A percentile compares a stretch with the other conserved stretches of the same genome.
These are phyloP conservation scores for Glaucidium brasilianum DNA, from an alignment of 2,113 vertebrate species.

Conservation along the genomic window DNA sequence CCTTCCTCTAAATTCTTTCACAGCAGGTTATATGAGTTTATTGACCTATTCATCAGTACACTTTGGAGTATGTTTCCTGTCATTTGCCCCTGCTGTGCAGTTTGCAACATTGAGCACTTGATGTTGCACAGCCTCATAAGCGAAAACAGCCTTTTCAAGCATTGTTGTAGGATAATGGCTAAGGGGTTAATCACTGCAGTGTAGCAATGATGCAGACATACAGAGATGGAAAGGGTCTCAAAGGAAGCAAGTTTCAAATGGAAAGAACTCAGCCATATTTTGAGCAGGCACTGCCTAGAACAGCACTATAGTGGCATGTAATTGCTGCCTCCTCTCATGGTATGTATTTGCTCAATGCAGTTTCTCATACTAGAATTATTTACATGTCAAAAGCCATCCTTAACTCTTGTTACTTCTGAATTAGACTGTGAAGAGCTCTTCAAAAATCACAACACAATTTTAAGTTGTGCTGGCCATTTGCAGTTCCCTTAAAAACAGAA, in stretches of 20 bases:
- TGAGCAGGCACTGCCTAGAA: neutral
- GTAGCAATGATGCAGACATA: neutral
- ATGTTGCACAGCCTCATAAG: neutral
- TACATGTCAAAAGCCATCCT: neutral
- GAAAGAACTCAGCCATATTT: neutral
- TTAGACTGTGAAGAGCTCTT: neutral
- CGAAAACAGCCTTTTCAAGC: neutral
- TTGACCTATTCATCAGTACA: neutral
- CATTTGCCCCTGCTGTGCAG: neutral
- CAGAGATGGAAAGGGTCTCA: neutral
- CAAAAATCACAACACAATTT: neutral
- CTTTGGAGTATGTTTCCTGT: neutral
- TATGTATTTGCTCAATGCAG: neutral
- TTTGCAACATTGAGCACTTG: neutral
- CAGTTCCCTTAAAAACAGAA: neutral
- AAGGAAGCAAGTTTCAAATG: neutral
- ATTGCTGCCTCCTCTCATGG: neutral
- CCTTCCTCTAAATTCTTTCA: neutral
- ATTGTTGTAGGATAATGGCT: neutral
- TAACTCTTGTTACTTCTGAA: neutral
- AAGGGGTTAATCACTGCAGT: neutral
- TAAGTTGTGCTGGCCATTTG: neutral
- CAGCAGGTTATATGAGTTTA: neutral
- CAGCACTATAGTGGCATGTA: accelerated
- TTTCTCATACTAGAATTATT: neutral